These are phyloP conservation scores for Ernsta delagoae DNA, from an alignment of 2,888 invertebrate genomes.

Conservation along the genomic window DNA sequence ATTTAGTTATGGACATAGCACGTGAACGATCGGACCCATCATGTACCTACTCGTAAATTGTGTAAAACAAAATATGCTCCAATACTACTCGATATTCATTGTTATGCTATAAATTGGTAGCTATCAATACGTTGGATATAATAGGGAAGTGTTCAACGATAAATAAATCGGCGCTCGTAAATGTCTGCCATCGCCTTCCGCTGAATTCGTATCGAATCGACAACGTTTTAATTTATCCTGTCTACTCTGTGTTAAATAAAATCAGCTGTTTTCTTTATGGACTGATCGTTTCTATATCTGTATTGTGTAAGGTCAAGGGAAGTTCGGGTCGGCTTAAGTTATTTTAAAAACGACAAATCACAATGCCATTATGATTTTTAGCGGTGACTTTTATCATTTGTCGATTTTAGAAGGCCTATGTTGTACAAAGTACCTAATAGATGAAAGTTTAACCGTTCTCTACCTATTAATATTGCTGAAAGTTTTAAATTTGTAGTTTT, in stretches of 20 bases:
- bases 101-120: slow-evolving; percentile 6
- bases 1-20: no score
- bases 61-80: not conserved
- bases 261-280: slow-evolving; percentile 7
- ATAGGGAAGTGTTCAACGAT: slow-evolving; percentile 19
- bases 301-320: not conserved
- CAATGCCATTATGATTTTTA: no score
- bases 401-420: no score
- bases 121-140: slow-evolving; percentile 19
- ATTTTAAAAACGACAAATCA: no score
- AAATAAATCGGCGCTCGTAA: slow-evolving; percentile 30
- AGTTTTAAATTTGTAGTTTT: no score
- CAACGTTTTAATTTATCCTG: slow-evolving; percentile 31
- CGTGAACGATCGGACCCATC: not conserved
- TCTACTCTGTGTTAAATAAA: slow-evolving; percentile 19
- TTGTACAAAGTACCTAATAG: no score
- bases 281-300: not conserved
- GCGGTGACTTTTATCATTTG: no score
- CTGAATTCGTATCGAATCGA: slow-evolving; percentile 10
- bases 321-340: not conserved
- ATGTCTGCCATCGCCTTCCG: slow-evolving; percentile 34
- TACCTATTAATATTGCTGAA: no score
- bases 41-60: not conserved
- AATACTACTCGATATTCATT: slow-evolving; percentile 3
- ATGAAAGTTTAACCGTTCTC: no score